These are phyloP conservation scores for Scylla paramamosain DNA, from an alignment of 1,140 invertebrate species.

Conservation along the genomic window DNA sequence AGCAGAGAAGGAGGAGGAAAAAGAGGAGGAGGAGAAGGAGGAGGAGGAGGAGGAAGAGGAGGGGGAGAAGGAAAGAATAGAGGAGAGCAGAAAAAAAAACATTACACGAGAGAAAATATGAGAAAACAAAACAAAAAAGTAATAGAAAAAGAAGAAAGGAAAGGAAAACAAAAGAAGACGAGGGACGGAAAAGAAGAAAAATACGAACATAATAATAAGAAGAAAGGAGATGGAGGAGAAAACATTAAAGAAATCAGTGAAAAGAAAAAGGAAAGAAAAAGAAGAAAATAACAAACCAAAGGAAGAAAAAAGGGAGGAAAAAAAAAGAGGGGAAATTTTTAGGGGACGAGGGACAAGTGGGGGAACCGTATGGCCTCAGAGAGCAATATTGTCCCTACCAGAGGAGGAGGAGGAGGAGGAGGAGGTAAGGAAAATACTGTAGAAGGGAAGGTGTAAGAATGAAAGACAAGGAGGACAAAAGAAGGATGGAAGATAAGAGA, in stretches of 20 bases:
- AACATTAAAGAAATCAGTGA: background rate
- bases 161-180: background rate
- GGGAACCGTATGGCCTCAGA: background rate
- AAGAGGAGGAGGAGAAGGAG: background rate
- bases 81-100: no score
- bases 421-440: background rate
- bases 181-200: background rate
- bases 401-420: background rate
- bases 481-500: background rate
- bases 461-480: no score
- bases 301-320: background rate
- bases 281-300: background rate
- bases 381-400: background rate
- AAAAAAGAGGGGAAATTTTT: background rate
- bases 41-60: background rate
- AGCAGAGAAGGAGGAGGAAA: background rate
- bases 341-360: background rate
- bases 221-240: background rate
- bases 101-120: no score
- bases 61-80: no score
- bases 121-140: no score
- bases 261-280: background rate
- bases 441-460: background rate
- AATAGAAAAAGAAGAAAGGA: background rate
- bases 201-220: background rate